A percentile compares a stretch with the other conserved stretches of the same genome.
Evolutionary conservation across 2,888 invertebrate genomes (phyloP).

Genomic region (Notodonta dromedarius): DNA sequence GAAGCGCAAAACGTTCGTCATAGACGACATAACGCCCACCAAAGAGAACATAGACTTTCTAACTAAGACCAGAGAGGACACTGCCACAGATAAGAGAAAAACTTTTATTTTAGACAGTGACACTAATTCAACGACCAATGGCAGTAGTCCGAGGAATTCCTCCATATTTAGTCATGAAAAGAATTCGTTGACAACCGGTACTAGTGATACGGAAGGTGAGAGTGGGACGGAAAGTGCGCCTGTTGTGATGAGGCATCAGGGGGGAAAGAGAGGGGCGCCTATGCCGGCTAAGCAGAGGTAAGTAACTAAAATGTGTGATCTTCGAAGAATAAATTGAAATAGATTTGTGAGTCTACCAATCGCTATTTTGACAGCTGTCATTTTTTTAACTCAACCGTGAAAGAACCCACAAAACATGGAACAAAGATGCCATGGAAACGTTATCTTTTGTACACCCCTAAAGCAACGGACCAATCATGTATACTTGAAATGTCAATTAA

Average conservation of each 20-base stretch:
- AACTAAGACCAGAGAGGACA: conserved; percentile 49
- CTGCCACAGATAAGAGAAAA: conserved; percentile 68
- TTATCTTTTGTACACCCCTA: no score
- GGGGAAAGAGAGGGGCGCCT: conserved; percentile 49
- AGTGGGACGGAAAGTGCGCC: conserved; percentile 76
- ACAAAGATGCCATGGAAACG: no score
- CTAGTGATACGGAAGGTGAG: conserved; percentile 75
- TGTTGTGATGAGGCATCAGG: conserved; percentile 61
- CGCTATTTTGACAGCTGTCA: no score
- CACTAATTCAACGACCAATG: conserved; percentile 78
- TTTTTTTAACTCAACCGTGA: no score
- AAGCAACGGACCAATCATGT: no score
- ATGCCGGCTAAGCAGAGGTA: conserved; percentile 69
- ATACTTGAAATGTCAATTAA: no score
- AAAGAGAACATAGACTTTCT: conserved; percentile 72
- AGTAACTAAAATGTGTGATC: conserved; percentile 4
- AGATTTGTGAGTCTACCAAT: no score
- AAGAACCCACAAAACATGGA: no score
- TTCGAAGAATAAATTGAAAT: no score
- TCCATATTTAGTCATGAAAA: conserved; percentile 76
- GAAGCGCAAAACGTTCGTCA: conserved; percentile 71
- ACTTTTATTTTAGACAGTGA: conserved; percentile 79
- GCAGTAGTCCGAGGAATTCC: conserved; percentile 76
- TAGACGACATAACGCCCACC: conserved; percentile 72
- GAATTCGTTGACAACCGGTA: conserved; percentile 60